Evolutionary conservation across 2,113 vertebrate species (phyloP), one percentile per base, ranked within the genome.

Genomic region (Misgurnus mizolepis): DNA sequence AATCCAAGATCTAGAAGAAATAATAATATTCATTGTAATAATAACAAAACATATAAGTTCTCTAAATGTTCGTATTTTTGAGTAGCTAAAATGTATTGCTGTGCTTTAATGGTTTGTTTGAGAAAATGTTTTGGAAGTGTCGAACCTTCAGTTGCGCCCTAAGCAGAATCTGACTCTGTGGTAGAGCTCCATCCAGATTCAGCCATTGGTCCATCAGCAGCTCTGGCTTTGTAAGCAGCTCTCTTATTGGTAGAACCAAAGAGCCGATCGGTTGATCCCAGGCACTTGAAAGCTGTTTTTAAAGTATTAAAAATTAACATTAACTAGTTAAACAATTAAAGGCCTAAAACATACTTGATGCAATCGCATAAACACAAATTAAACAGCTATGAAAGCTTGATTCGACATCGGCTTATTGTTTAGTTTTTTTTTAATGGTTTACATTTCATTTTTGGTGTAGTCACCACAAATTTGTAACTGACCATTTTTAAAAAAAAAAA

Each of bases 161-260:
- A 76, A 98, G 91, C 1, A 97, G 92, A 87, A 98, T 73, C 86
- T 95, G 95, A 80, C 92, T 94, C 85, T 88, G 85, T 7, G 93
- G 85, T 8, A 89, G 90, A n/a, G 92, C 93, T 75, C 90, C 93
- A 73, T 84, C 89, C 87, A 97, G 89, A 0, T 86, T 66, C 65
- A 96, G 92, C 96, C 96, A 97, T 39, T 85, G 90, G 81, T 98
- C 96, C 85, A 96, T 78, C 75, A 92, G 89, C 67, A 97, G 92
- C 22, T 71, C 87, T 41, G 94, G 92, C 18, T 91, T 88, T 5
- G 83, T 88, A 7, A 98, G 93, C 78, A 97, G 87, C 82, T 95
- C 95, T 22, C 88, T 89, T 43, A 96, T 83, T 10, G 95, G 94
- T 78, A 97, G 88, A 50, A 94, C 91, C 65, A 97, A 70, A 0